Evolutionary conservation across 1,140 invertebrate species (phyloP).

Genomic region (Aphaenogaster ashmeadi): DNA sequence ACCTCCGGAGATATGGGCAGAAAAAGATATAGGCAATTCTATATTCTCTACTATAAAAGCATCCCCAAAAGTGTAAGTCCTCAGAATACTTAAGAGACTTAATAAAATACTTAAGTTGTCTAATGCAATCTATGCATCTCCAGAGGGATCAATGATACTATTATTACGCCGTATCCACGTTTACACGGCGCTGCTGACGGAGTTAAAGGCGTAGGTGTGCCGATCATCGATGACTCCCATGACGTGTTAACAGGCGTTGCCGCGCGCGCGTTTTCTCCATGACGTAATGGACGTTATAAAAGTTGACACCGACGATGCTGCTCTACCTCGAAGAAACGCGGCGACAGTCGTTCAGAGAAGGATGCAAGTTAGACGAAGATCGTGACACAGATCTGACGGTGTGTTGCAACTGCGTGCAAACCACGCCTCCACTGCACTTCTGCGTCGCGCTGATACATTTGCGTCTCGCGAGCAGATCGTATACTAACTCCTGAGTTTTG

Average conservation of each 20-base stretch:
- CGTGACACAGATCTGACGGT: conserved; percentile 9
- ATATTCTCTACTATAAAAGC: neutral
- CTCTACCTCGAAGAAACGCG: conserved; percentile 13
- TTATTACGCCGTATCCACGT: conserved; percentile 9
- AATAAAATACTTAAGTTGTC: too few species aligned
- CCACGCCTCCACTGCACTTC: conserved; percentile 21
- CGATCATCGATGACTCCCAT: conserved; percentile 42
- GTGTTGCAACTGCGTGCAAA: conserved; percentile 25
- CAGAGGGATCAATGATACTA: conserved; percentile 48
- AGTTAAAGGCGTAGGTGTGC: conserved; percentile 28
- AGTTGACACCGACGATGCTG: neutral
- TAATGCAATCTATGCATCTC: neutral
- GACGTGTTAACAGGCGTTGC: conserved; percentile 58
- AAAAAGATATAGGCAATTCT: neutral
- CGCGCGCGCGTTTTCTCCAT: conserved; percentile 37
- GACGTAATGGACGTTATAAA: conserved; percentile 48
- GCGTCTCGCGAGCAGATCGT: neutral
- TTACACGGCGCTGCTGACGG: conserved; percentile 10
- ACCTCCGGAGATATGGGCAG: neutral
- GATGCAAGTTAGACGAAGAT: conserved; percentile 30
- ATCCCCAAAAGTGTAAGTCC: neutral
- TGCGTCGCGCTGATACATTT: neutral
- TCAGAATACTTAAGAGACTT: neutral
- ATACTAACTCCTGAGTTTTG: neutral
- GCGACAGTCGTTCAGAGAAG: neutral